Base-by-base conservation (phyloP, 2,797 vertebrate species). In the Naso thynnoides region DNA sequence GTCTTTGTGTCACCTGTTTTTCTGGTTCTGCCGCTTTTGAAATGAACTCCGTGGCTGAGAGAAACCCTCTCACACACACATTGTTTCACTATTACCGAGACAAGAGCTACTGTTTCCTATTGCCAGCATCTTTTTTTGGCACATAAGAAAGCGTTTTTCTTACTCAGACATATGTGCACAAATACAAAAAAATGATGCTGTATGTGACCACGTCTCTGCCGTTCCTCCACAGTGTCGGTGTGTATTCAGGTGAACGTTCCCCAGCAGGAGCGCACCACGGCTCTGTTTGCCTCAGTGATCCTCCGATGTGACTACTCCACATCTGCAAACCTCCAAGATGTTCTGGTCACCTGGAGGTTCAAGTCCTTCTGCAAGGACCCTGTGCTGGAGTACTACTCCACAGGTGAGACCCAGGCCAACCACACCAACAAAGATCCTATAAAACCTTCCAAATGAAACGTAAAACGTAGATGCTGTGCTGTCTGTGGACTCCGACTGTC, bases 351-450 rank as follows among this genome's bases (percentile, higher is more conserved):
- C 2, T 99, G 98, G 98, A 93, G 77, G 69, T 99, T 42, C 92
- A 99, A 98, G 90, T 96, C 97, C 61, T 99, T 97, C 93, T 99
- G 98, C 93, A 97, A 95, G 88, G 98, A 99, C 83, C 98, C 98
- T 0, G 95, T 99, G 62, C 94, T 98, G 78, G 95, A 98, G 48
- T 98, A 96, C 86, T 97, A 97, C 85, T 96, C 96, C 38, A 92
- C 92, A 72, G 93, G 98, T 98, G 83, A 94, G 93, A 26, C 4
- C 8, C 10, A 29, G 26, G n/a, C 1, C 15, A 26, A 26, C 15
- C 23, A 65, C 31, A 31, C 27, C 29, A 38, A 2, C 33, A 8
- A 8, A 52, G 24, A 5, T 11, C 15, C n/a, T n/a, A n/a, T n/a
- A n/a, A 33, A 33, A 33, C 31, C 31, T 33, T 33, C 31, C 31